A percentile compares a stretch with the other conserved stretches of the same genome.
These are phyloP conservation scores for Henicopernis longicauda DNA, from an alignment of 2,113 vertebrate genomes.

Conservation along the genomic window DNA sequence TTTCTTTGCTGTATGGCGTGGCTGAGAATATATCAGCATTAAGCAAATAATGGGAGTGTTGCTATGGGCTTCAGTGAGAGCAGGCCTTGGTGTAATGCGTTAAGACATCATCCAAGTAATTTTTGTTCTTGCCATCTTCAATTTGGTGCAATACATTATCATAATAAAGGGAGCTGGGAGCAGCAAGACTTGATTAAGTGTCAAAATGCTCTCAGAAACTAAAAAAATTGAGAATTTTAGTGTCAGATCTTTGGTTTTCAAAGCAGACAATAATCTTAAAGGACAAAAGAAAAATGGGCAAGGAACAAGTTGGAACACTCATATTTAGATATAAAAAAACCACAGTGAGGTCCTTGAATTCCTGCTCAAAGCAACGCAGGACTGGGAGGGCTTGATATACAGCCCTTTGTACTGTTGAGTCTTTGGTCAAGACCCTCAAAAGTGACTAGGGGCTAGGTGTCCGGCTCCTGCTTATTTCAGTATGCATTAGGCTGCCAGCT, in stretches of 20 bases:
- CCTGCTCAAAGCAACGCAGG: rapidly evolving
- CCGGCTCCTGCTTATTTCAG: neutral
- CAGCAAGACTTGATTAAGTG: neutral
- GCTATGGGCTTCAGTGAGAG: neutral
- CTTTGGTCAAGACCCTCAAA: neutral
- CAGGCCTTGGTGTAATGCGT: neutral
- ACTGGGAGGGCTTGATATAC: neutral
- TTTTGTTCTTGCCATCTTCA: conserved; percentile 11
- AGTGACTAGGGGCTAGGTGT: neutral
- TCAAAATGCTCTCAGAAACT: conserved; percentile 4
- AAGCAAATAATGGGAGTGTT: neutral
- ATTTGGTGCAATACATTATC: conserved; percentile 9
- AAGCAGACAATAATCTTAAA: neutral
- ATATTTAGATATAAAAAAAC: neutral
- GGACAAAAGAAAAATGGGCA: neutral
- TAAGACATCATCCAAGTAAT: conserved; percentile 7
- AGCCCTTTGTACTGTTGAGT: neutral
- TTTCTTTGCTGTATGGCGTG: neutral
- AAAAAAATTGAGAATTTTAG: neutral
- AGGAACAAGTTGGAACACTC: neutral
- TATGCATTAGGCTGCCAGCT: neutral
- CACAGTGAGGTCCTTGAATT: neutral
- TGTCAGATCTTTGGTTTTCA: neutral
- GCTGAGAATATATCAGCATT: neutral
- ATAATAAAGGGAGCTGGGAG: conserved; percentile 18